Percentiles rank a stretch among this genome's conserved stretches.
phyloP scores from a whole-genome alignment of 2,113 vertebrate species.

The Carettochelys insculpta region DNA sequence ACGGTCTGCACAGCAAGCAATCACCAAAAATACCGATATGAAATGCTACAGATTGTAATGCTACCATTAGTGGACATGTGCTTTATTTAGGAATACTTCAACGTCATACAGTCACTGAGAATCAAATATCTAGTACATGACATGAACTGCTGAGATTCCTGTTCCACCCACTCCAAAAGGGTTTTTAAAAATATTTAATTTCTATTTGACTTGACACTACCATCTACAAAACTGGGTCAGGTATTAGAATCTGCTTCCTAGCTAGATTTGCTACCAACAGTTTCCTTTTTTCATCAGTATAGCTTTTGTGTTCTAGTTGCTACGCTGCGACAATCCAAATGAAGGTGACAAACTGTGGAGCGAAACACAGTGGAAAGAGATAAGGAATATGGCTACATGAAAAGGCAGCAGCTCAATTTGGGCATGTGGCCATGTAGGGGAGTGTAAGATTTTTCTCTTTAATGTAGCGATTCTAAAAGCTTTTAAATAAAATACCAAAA shows the following conservation, averaged over 20 bases:
- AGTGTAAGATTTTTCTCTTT: not conserved
- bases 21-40: conserved; percentile 54
- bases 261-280: not conserved
- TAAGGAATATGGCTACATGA: not conserved
- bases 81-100: conserved; percentile 64
- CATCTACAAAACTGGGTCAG: not conserved
- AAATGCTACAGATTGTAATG: conserved; percentile 68
- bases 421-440: not conserved
- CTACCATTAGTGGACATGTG: conserved; percentile 44
- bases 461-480: not conserved
- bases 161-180: not conserved
- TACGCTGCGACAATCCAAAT: not conserved
- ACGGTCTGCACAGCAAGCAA: conserved; percentile 41
- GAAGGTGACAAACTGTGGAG: not conserved
- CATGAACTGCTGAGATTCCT: conserved; percentile 30
- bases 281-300: not conserved
- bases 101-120: conserved; percentile 17
- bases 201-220: not conserved
- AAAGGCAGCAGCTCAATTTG: not conserved
- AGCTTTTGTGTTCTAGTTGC: not conserved
- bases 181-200: not conserved
- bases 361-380: not conserved
- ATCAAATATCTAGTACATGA: not conserved
- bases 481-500: not conserved
- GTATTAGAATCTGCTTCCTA: not conserved